These are phyloP conservation scores for Nothura maculosa DNA, from an alignment of 2,797 vertebrate species.

Conservation along the genomic window DNA sequence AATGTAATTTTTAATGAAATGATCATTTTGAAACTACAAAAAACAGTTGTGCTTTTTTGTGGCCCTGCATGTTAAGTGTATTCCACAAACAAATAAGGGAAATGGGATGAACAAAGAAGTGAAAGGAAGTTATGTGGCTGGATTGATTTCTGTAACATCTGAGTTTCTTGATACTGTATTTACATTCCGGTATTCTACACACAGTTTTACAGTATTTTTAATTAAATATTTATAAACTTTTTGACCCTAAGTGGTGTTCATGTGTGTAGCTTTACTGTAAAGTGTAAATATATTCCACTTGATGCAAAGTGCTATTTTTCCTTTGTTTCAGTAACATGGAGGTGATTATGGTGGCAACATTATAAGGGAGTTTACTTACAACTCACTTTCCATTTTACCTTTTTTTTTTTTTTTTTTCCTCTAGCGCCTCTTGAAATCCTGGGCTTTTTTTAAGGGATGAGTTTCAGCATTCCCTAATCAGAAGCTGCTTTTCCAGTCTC, in stretches of 20 bases:
- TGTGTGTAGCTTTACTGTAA: background rate
- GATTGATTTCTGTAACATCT: background rate
- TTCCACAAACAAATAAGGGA: background rate
- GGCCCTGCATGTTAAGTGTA: background rate
- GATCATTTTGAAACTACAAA: background rate
- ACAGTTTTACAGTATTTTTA: background rate
- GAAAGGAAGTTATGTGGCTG: background rate
- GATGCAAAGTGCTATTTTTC: background rate
- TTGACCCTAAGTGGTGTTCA: background rate
- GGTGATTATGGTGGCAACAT: background rate
- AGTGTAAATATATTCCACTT: background rate
- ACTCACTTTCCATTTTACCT: background rate
- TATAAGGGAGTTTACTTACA: background rate
- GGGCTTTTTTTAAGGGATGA: background rate
- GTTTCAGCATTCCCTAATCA: background rate
- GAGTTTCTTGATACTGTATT: background rate
- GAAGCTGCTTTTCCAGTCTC: background rate
- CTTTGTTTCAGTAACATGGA: background rate
- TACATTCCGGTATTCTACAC: background rate
- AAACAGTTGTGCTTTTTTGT: background rate
- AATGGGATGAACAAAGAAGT: background rate
- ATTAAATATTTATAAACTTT: background rate
- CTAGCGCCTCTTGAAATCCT: background rate
- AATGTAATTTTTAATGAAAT: background rate
- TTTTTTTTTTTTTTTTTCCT: background rate